Evolutionary conservation across 1,140 invertebrate species (phyloP).

Genomic region (Archivesica marissinica): DNA sequence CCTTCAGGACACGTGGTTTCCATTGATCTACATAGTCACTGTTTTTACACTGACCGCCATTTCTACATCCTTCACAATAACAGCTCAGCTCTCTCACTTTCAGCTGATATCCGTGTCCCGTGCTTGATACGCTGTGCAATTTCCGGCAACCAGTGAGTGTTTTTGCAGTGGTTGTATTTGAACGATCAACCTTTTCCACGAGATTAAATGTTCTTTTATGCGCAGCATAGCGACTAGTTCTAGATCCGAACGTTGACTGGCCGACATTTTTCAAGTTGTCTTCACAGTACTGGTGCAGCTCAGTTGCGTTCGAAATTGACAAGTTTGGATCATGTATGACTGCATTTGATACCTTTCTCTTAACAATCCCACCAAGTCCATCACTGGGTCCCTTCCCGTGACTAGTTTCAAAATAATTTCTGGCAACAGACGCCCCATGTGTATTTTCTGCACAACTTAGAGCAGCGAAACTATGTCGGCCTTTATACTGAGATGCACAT

Average conservation of each 20-base stretch:
- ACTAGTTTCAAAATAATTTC: conserved; percentile 18
- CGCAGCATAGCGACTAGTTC: neutral
- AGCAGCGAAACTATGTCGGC: neutral
- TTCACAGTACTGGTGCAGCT: neutral
- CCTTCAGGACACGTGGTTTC: neutral
- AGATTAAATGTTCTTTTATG: neutral
- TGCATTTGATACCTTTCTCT: conserved; percentile 13
- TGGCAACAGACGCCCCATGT: neutral
- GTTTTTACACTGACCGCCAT: neutral
- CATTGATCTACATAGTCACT: neutral
- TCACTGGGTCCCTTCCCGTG: conserved; percentile 17
- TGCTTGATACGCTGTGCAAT: neutral
- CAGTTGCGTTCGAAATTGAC: neutral
- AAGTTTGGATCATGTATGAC: neutral
- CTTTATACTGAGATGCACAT: conserved; percentile 7
- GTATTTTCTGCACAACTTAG: neutral
- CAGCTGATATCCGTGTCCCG: neutral
- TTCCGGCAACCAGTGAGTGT: neutral
- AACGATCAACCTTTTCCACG: neutral
- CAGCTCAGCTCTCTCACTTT: neutral
- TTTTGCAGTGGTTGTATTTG: neutral
- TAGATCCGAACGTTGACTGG: neutral
- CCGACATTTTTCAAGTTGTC: neutral
- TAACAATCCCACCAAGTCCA: conserved; percentile 8
- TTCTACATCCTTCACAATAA: neutral